Evolutionary conservation across 2,113 vertebrate genomes (phyloP).

Genomic region (Sphyrna mokarran): DNA sequence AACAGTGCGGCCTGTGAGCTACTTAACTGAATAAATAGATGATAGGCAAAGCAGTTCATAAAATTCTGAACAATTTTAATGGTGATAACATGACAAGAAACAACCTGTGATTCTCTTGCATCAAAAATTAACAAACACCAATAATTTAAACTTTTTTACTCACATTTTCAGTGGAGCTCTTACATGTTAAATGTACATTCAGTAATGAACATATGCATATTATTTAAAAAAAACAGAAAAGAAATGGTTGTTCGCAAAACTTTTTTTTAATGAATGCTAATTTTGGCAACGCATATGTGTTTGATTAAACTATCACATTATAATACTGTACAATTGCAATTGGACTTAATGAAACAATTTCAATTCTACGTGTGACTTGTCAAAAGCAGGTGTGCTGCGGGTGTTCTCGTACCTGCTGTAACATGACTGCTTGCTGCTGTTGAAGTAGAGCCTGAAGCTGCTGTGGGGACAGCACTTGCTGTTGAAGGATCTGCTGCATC

Average conservation of each 20-base stretch:
- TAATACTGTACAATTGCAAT: background rate
- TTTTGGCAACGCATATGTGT: background rate
- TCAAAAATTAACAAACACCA: background rate
- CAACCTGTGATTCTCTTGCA: background rate
- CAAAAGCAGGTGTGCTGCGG: constrained; percentile 66
- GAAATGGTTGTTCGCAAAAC: background rate
- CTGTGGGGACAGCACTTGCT: constrained; percentile 96
- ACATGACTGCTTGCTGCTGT: constrained; percentile 96
- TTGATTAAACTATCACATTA: background rate
- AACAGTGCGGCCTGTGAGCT: background rate
- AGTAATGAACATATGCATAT: background rate
- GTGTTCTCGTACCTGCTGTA: constrained; percentile 80
- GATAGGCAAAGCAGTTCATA: no score
- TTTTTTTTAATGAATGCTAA: background rate
- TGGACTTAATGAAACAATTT: background rate
- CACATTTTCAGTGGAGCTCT: background rate
- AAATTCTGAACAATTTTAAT: background rate
- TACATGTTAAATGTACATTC: background rate
- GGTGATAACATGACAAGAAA: background rate
- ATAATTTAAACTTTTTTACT: background rate
- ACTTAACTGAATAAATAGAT: background rate
- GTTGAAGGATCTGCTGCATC: constrained; percentile 98
- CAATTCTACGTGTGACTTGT: constrained; percentile 41
- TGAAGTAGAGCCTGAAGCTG: constrained; percentile 97
- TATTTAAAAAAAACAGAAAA: background rate